Evolutionary conservation across 2,113 vertebrate genomes (phyloP).

Genomic region (Dolichotis patagonum): DNA sequence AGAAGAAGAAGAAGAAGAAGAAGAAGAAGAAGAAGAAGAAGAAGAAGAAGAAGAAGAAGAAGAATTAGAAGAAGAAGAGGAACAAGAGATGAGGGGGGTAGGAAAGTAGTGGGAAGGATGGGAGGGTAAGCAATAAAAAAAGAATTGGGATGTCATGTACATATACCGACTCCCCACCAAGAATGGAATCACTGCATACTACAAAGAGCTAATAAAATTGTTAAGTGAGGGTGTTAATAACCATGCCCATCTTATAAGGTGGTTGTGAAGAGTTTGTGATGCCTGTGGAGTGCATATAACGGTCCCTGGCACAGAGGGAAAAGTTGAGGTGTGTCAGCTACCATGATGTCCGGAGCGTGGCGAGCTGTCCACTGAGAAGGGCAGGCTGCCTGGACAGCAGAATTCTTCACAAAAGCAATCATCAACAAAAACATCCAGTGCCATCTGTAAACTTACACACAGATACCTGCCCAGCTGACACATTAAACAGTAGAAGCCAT

Average conservation of each 20-base stretch:
- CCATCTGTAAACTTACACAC: not conserved
- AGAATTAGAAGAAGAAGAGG: not conserved
- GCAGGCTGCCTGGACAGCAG: not conserved
- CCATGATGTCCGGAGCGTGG: not conserved
- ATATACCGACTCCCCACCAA: not conserved
- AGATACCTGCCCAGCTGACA: not conserved
- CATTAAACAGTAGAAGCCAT: slow-evolving; percentile 22
- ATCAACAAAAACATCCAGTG: not conserved
- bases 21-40: too few species aligned
- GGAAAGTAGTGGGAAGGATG: not conserved
- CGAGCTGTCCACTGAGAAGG: not conserved
- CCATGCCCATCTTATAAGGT: not conserved
- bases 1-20: not conserved
- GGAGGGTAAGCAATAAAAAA: not conserved
- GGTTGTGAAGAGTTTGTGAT: not conserved
- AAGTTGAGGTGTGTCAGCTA: too few species aligned
- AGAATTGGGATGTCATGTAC: not conserved
- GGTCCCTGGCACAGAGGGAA: not conserved
- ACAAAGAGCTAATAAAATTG: not conserved
- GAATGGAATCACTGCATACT: not conserved
- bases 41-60: not conserved
- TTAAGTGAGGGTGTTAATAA: not conserved
- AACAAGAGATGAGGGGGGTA: not conserved
- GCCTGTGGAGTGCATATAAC: not conserved
- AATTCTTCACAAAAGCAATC: not conserved